These are phyloP conservation scores for Heliconius ismenius DNA, from an alignment of 2,888 invertebrate species.

Conservation along the genomic window DNA sequence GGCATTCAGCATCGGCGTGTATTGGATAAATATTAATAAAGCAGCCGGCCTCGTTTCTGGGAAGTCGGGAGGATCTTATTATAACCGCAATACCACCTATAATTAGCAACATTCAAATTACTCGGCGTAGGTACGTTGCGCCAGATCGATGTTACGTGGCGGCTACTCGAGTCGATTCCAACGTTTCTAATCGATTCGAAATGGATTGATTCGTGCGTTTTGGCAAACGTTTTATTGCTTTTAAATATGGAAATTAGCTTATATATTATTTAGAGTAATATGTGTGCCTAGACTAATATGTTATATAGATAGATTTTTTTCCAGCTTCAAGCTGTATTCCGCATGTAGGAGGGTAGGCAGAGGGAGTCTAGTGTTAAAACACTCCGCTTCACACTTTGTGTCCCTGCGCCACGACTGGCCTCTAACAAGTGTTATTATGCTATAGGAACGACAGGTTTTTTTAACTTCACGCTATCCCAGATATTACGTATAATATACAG, in stretches of 20 bases:
- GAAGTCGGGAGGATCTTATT: slow-evolving; percentile 81
- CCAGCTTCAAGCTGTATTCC: too few relatives aligned
- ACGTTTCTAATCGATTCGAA: slow-evolving; percentile 58
- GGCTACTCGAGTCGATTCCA: slow-evolving; percentile 62
- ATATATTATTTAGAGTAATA: neutral
- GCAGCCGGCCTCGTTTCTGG: slow-evolving; percentile 80
- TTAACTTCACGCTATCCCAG: too few relatives aligned
- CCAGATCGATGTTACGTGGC: slow-evolving; percentile 71
- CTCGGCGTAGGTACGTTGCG: slow-evolving; percentile 70
- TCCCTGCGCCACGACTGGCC: too few relatives aligned
- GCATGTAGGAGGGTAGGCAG: neutral
- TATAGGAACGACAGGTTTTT: too few relatives aligned
- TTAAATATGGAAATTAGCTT: slow-evolving; percentile 21
- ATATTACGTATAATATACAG: too few relatives aligned
- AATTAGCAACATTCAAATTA: slow-evolving; percentile 80
- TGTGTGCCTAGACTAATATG: neutral
- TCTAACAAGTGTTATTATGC: too few relatives aligned
- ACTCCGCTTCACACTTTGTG: neutral
- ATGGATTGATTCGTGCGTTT: slow-evolving; percentile 55
- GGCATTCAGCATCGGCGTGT: slow-evolving; percentile 70
- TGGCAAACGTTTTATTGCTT: slow-evolving; percentile 41
- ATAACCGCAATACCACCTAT: slow-evolving; percentile 82
- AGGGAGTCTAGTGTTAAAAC: neutral
- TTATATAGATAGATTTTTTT: neutral
- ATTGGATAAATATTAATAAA: slow-evolving; percentile 83